Evolutionary conservation across 37 sponge, comb jelly and placozoan species (phyloP).

Genomic region (Cliona cf. orientalis): DNA sequence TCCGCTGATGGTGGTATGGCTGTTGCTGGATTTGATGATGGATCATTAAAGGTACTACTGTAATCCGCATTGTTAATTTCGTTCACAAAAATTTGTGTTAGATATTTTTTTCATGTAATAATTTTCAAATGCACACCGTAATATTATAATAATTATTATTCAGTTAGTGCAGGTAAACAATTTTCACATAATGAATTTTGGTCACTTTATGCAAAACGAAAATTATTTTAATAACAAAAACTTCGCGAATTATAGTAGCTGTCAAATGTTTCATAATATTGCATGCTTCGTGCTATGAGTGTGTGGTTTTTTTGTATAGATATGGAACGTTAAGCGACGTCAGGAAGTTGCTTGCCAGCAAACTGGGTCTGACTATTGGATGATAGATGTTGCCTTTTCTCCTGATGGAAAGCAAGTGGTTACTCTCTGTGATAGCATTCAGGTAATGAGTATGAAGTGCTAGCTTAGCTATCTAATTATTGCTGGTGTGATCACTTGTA

Average conservation of each 20-base stretch:
- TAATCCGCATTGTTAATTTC: neutral
- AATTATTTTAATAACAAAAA: too few species aligned
- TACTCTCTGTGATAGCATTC: slow-evolving; percentile 67
- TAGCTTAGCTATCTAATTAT: slow-evolving; percentile 2
- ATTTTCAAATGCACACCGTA: neutral
- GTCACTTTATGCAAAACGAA: too few species aligned
- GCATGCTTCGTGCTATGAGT: neutral
- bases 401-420: slow-evolving; percentile 65
- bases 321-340: slow-evolving; percentile 31
- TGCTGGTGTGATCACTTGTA: neutral
- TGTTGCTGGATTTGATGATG: slow-evolving; percentile 77
- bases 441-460: slow-evolving; percentile 20
- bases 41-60: slow-evolving; percentile 50
- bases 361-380: slow-evolving; percentile 60
- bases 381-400: slow-evolving; percentile 70
- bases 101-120: neutral
- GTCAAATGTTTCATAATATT: too few species aligned
- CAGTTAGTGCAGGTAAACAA: neutral
- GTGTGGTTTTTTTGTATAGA: slow-evolving; percentile 8
- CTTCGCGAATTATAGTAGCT: too few species aligned
- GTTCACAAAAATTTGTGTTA: neutral
- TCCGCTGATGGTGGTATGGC: slow-evolving; percentile 49
- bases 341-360: slow-evolving; percentile 11
- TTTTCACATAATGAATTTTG: too few species aligned
- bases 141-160: neutral